These are phyloP conservation scores for Drosophila guanche DNA, from an alignment of 1,140 invertebrate species.

Conservation along the genomic window DNA sequence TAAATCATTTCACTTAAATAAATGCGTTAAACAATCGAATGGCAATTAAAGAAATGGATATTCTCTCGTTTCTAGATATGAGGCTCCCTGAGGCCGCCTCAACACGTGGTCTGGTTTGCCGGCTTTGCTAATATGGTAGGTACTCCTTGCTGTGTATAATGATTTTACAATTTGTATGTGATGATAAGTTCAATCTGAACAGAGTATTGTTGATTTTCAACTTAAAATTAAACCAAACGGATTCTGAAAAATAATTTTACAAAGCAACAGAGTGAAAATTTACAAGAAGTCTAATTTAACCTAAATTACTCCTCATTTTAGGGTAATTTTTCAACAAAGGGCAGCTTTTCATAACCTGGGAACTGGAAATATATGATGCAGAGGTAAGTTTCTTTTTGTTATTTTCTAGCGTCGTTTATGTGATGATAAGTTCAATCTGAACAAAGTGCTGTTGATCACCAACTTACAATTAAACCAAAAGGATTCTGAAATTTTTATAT, in stretches of 20 bases:
- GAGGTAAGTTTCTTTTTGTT: not conserved
- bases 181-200: slow-evolving; percentile 75
- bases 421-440: slow-evolving; percentile 77
- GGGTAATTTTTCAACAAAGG: no score
- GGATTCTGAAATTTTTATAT: slow-evolving; percentile 64
- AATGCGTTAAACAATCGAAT: not conserved
- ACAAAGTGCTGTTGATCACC: slow-evolving; percentile 58
- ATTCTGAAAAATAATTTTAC: slow-evolving; percentile 57
- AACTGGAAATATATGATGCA: no score
- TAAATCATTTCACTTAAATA: slow-evolving; percentile 3
- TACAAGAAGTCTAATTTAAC: no score
- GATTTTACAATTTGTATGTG: slow-evolving; percentile 20
- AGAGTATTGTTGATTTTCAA: slow-evolving; percentile 61
- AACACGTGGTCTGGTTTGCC: slow-evolving; percentile 50
- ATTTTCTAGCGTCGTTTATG: not conserved
- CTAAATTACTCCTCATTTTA: no score
- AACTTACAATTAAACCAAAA: slow-evolving; percentile 73
- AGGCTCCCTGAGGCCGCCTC: not conserved
- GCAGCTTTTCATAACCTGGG: no score
- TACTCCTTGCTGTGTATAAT: not conserved
- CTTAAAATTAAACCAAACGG: slow-evolving; percentile 74
- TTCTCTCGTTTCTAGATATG: slow-evolving; percentile 9
- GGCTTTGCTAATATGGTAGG: slow-evolving; percentile 26
- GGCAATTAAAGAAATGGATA: not conserved
- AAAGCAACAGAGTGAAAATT: no score